Evolutionary conservation across 2,797 vertebrate genomes (phyloP).

Genomic region (Aplochiton taeniatus): DNA sequence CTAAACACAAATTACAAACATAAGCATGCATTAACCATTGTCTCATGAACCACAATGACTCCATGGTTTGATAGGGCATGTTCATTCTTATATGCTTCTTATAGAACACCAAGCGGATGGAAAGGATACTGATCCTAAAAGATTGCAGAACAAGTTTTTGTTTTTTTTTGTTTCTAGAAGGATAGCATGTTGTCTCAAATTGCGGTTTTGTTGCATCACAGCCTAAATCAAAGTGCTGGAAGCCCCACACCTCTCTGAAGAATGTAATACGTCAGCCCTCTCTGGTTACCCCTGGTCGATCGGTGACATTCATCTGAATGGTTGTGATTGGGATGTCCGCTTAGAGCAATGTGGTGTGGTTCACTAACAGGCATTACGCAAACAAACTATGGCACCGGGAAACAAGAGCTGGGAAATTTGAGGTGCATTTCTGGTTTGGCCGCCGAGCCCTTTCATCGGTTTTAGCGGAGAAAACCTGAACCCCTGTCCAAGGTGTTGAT

Average conservation of each 20-base stretch:
- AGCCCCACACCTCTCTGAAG: conserved; percentile 1
- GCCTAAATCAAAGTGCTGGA: not conserved
- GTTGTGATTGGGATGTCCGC: not conserved
- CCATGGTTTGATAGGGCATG: no score
- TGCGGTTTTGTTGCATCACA: not conserved
- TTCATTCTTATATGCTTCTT: no score
- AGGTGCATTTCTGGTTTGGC: not conserved
- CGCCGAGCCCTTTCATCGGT: not conserved
- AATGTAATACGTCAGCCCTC: conserved; percentile 9
- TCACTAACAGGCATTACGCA: not conserved
- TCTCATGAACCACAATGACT: no score
- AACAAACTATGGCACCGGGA: conserved; percentile 6
- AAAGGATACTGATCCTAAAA: no score
- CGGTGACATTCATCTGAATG: not conserved
- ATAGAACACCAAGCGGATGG: no score
- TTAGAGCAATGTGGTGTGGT: not conserved
- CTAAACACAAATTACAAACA: no score
- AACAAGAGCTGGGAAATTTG: not conserved
- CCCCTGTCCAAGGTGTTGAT: conserved; percentile 6
- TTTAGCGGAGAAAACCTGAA: conserved; percentile 6
- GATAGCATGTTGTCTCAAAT: not conserved
- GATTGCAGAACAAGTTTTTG: no score
- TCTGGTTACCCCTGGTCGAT: conserved; percentile 4
- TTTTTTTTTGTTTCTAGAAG: no score
- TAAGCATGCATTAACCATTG: no score